These are phyloP conservation scores for Apis cerana DNA, from an alignment of 1,140 invertebrate genomes.

Conservation along the genomic window DNA sequence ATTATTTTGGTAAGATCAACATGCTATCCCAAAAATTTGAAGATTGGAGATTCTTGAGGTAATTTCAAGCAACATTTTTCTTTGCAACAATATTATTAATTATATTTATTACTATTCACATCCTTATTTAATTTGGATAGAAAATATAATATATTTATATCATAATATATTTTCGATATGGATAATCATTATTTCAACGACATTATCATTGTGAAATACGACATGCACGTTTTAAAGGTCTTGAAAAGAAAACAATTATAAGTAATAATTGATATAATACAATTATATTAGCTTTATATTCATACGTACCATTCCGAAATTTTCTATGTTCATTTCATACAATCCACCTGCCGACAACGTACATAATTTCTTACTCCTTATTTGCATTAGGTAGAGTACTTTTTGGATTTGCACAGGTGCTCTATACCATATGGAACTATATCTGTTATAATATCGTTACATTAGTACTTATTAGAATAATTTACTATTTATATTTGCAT, in stretches of 20 bases:
- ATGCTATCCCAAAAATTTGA: no score
- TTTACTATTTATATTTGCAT: no score
- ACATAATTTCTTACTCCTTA: neutral
- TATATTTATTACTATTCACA: neutral
- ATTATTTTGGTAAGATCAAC: no score
- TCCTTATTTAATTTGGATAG: neutral
- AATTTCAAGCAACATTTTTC: no score
- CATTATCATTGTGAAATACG: neutral
- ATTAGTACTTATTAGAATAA: no score
- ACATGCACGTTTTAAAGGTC: neutral
- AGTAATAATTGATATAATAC: neutral
- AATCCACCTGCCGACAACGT: neutral
- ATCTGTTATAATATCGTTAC: neutral
- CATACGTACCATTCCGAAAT: neutral
- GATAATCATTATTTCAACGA: neutral
- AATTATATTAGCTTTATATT: neutral
- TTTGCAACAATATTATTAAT: no score
- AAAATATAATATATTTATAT: neutral
- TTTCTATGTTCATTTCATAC: neutral
- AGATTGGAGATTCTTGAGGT: no score
- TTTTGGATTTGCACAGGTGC: neutral
- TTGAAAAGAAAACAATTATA: neutral
- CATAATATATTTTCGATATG: neutral
- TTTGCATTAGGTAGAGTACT: neutral
- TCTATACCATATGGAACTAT: neutral